Conservation (phyloP, 2,888 invertebrate genomes). For the Tolmerus cingulatus region DNA sequence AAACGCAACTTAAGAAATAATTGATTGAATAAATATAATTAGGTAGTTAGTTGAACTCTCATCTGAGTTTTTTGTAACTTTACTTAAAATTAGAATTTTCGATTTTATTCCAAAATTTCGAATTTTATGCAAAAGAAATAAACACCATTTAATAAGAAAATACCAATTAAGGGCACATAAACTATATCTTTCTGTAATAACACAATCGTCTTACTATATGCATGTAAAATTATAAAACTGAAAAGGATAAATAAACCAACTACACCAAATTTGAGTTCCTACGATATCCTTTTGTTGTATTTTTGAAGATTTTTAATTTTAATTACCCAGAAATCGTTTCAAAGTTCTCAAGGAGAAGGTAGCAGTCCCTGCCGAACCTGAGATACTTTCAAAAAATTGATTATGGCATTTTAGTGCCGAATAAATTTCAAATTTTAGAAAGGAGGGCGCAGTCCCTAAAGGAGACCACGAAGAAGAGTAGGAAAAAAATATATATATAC, state of each 20-base stretch:
- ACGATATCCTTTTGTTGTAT: neutral
- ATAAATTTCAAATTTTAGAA: conserved; percentile 22
- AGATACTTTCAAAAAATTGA: neutral
- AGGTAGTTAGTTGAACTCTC: no score
- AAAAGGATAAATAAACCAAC: neutral
- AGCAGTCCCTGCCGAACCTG: neutral
- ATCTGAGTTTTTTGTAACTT: no score
- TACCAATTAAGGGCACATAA: no score
- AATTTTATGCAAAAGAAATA: no score
- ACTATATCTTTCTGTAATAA: no score
- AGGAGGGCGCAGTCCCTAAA: neutral
- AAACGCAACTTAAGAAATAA: no score
- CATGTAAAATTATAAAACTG: neutral
- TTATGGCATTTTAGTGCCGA: conserved; percentile 10
- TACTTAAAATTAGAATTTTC: no score
- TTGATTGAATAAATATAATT: no score
- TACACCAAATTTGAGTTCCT: neutral
- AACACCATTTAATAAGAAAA: no score
- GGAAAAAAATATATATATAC: neutral
- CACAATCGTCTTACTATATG: no score
- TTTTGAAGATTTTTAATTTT: neutral
- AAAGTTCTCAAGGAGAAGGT: neutral
- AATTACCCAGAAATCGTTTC: neutral
- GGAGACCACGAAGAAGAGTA: neutral
- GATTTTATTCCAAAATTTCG: no score